Conservation (phyloP, 2,888 invertebrate species). For the Allacma fusca region DNA sequence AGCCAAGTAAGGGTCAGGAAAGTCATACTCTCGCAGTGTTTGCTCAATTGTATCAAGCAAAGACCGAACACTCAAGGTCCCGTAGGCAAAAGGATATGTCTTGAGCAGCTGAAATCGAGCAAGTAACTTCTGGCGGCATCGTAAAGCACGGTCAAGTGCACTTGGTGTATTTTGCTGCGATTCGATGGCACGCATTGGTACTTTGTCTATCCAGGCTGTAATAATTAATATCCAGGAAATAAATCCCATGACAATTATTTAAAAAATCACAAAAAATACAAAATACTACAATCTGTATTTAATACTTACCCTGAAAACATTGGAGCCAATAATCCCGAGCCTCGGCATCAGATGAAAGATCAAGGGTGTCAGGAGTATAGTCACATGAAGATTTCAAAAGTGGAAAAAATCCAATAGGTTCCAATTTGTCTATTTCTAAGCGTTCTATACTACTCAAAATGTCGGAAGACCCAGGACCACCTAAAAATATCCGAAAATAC, state of each 20-base stretch:
- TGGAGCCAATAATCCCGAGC: conserved; percentile 91
- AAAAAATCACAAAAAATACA: no score
- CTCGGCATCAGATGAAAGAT: conserved; percentile 83
- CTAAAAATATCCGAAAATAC: no score
- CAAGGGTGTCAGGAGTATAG: conserved; percentile 92
- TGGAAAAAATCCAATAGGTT: conserved; percentile 74
- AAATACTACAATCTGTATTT: no score
- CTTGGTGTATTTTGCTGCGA: conserved; percentile 80
- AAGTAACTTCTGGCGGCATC: conserved; percentile 84
- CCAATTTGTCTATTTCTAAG: conserved; percentile 69
- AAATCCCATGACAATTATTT: no score
- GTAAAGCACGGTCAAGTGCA: conserved; percentile 79
- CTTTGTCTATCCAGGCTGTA: conserved; percentile 77
- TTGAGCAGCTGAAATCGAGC: conserved; percentile 78
- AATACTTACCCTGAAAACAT: conserved; percentile 74
- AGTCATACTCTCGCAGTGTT: conserved; percentile 87
- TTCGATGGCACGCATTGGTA: conserved; percentile 80
- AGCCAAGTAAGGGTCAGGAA: conserved; percentile 80
- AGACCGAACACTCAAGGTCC: conserved; percentile 73
- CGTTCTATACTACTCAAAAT: conserved; percentile 64
- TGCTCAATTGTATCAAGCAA: conserved; percentile 92
- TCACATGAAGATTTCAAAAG: conserved; percentile 78
- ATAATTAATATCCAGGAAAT: no score
- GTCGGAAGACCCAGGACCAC: conserved; percentile 45
- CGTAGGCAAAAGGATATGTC: conserved; percentile 80